Evolutionary conservation across 2,888 invertebrate genomes (phyloP), one percentile per base, ranked within the genome.

Genomic region (Auanema sp.): DNA sequence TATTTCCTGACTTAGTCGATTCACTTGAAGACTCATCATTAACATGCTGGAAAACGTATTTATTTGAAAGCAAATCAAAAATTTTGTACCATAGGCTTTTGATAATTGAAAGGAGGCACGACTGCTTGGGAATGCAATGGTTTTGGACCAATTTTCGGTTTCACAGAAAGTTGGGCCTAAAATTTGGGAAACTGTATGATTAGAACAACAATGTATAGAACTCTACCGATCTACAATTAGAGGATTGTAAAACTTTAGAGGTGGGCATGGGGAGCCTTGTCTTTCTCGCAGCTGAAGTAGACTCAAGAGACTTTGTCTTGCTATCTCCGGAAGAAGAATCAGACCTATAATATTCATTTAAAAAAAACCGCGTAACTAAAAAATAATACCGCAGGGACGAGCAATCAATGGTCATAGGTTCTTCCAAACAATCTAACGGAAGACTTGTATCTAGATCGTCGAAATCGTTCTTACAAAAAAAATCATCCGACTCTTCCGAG

Each of bases 51-150:
- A 47, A 47, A 47, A 18, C 3, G 3, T 21, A 16, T 47, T 47
- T 16, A 47, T 47, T 47, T 21, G n/a, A n/a, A n/a, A n/a, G n/a
- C 33, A 33, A 5, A 8, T 33, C 33, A 3, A 33, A 33, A 33
- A 33, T 33, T 33, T 2, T 44, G 14, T 47, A 60, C 60, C 55
- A 44, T 44, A 1, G 60, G 60, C 33, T 60, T 60, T 23, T 54
- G 44, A 25, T 60, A 60, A 33, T 60, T 60, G 25, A 54, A 60
- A 18, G 60, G 60, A 11, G 60, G 49, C 10, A 60, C 41, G 23
- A 60, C 55, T n/a, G 60, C 60, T 18, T 60, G 60, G 14, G 60
- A 54, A 33, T 33, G 33, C 42, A 50, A 47, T 21, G 60, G 60
- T 44, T 60, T 60, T n/a, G 55, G 54, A 23, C 47, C 47, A 21